Base-by-base conservation (phyloP, 2,113 vertebrate genomes). In the Puma concolor region DNA sequence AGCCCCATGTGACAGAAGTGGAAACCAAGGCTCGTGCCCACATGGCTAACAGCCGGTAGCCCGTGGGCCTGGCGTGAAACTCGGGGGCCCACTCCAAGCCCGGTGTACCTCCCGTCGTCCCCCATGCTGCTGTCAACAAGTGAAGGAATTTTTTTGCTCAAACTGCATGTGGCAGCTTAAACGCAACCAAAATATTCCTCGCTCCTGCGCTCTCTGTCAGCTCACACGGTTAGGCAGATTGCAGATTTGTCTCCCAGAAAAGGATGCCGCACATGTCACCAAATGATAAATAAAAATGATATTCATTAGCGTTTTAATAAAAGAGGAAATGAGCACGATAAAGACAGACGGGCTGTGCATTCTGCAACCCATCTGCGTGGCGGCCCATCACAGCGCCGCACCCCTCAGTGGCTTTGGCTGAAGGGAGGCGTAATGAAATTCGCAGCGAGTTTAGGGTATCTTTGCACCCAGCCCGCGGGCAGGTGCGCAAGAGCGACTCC, bases 231-330 rank as follows among this genome's bases (percentile, higher is more conserved):
- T 98, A 57, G 96, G 98, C 98, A 98, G 98, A 98, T 87, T 93
- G 96, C 98, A 97, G 97, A 98, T 97, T 94, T 97, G 97, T 97
- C 98, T 98, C 98, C 96, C 97, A 97, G 98, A 98, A 98, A 97
- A 97, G 94, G 98, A 98, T 95, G 98, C 97, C 76, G 97, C 98
- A 98, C 97, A 98, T 98, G 97, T 92, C 98, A 97, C 31, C 89
- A 97, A 97, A 88, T 98, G 98, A 99, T 98, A 99, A 99, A 99
- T 99, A 98, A 98, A 99, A 98, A 98, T 99, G 98, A 98, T 98
- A 98, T 98, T 98, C 98, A 98, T 99, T 99, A 99, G 98, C 98
- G 98, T 99, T 98, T 99, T 99, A 98, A 99, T 99, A 99, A 98
- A 98, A 98, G 98, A 98, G 98, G 98, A 98, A 98, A 98, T 96